Base-by-base conservation (phyloP, 2,113 vertebrate species). In the Morone saxatilis region DNA sequence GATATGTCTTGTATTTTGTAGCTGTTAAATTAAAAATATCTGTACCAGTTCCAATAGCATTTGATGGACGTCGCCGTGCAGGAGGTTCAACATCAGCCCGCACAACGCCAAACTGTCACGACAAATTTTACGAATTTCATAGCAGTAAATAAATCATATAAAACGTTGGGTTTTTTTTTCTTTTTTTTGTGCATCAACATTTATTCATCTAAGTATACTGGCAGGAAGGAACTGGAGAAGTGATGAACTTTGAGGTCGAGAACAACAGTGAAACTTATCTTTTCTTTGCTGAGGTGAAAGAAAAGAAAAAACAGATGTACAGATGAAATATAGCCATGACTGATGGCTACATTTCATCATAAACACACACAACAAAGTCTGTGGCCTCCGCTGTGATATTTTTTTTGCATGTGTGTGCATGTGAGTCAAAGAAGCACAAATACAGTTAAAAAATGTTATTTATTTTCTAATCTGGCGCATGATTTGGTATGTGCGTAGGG, bases 401-500 rank as follows among this genome's bases (percentile, higher is more conserved):
- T n/a, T 60, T 67, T 63, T 36, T 81, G 57, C 51, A 65, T 50
- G 67, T 71, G 38, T 75, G 38, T 74, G 67, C 48, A 19, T 31
- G 50, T 86, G 88, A 92, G 88, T 85, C 20, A 56, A 81, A 74
- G 80, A 76, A 54, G 83, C 65, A 76, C 66, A 87, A 83, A 87
- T 63, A 72, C 54, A 31, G 78, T 78, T 84, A n/a, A 67, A 31
- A 87, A 90, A 76, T 79, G 57, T 76, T 80, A 88, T 89, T 86
- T 78, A 85, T 86, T 91, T 88, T 71, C 71, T 73, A 71, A 70
- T 81, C 78, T 78, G 72, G 60, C 78, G 85, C 81, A 89, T 86
- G 86, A 93, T 92, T 94, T 87, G 77, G 78, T 80, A 71, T 88
- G 90, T 78, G 80, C 38, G 86, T 43, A 19, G 68, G 25, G 48